A percentile compares a stretch with the other conserved stretches of the same genome.
Evolutionary conservation across 2,113 vertebrate species (phyloP).

Genomic region (Sapayoa aenigma): DNA sequence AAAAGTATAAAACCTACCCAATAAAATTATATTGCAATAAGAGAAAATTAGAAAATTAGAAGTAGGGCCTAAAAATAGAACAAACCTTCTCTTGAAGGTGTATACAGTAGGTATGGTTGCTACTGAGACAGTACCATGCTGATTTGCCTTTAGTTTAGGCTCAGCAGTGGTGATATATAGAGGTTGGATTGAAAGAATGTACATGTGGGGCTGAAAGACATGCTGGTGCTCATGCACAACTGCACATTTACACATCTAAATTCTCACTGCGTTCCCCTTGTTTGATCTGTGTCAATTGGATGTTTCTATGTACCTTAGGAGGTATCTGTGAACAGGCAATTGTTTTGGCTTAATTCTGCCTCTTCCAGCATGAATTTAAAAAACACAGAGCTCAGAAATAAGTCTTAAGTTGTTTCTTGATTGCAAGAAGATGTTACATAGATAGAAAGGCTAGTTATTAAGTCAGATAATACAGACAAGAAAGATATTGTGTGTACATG

Average conservation of each 20-base stretch:
- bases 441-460: not conserved
- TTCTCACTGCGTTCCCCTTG: accelerated
- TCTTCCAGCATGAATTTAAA: not conserved
- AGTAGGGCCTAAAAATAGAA: conserved; percentile 29
- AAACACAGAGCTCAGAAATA: not conserved
- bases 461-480: not conserved
- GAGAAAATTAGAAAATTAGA: conserved; percentile 62
- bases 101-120: not conserved
- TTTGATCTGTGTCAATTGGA: not conserved
- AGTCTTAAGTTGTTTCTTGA: not conserved
- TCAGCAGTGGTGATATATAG: not conserved
- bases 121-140: not conserved
- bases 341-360: not conserved
- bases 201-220: not conserved
- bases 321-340: not conserved
- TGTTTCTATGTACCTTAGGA: not conserved
- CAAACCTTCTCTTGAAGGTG: not conserved
- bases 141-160: not conserved
- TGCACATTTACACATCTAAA: not conserved
- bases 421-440: not conserved
- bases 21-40: conserved; percentile 55
- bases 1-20: conserved; percentile 38
- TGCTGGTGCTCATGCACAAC: not conserved
- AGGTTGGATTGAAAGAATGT: not conserved
- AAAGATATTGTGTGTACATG: not conserved